phyloP scores from a whole-genome alignment of 2,113 vertebrate genomes.

The Saimiri boliviensis region DNA sequence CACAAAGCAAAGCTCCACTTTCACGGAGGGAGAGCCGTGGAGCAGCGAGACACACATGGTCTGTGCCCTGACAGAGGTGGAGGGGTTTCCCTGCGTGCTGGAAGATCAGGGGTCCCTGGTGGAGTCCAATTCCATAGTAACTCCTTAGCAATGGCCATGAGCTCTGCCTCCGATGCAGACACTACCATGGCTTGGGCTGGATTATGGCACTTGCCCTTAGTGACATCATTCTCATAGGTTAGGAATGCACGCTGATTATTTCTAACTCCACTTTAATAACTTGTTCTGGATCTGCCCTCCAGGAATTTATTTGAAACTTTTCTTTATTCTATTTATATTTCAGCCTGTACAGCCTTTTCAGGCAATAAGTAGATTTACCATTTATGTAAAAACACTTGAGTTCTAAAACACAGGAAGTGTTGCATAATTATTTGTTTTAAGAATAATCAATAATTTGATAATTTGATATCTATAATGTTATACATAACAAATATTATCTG shows the following conservation, averaged over 20 bases:
- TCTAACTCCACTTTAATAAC: slow-evolving; percentile 19
- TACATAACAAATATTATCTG: not conserved
- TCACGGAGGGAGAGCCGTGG: not conserved
- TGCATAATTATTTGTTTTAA: not conserved
- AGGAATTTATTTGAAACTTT: slow-evolving; percentile 48
- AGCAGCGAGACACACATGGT: not conserved
- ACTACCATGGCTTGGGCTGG: not conserved
- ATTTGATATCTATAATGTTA: not conserved
- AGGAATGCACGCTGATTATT: slow-evolving; percentile 9
- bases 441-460: not conserved
- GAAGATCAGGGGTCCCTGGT: not conserved
- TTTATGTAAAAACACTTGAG: not conserved
- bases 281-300: slow-evolving; percentile 28
- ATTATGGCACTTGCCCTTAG: not conserved
- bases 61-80: not conserved
- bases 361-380: not conserved
- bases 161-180: not conserved
- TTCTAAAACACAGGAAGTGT: not conserved
- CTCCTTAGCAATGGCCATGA: not conserved
- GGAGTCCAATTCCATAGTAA: not conserved
- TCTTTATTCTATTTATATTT: slow-evolving; percentile 52
- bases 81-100: not conserved
- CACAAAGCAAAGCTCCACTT: not conserved
- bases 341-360: not conserved
- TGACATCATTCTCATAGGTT: slow-evolving; percentile 24